Evolutionary conservation across 2,113 vertebrate genomes (phyloP).

Genomic region (Triplophysa siluroides): DNA sequence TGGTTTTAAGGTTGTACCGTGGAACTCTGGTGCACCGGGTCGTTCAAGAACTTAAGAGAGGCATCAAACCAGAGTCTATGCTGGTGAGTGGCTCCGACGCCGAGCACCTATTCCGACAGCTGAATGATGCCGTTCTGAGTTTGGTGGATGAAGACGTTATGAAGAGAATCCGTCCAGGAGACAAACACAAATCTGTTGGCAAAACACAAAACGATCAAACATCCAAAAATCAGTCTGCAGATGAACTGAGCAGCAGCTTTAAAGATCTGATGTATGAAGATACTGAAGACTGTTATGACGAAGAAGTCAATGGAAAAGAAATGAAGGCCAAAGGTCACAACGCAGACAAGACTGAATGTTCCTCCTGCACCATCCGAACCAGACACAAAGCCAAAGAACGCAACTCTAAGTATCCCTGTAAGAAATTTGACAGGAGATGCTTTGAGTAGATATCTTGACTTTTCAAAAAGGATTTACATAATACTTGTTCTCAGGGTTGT

Average conservation of each 20-base stretch:
- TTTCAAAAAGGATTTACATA: no score
- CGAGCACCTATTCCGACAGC: constrained; percentile 62
- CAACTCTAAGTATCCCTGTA: neutral
- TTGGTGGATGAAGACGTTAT: constrained; percentile 59
- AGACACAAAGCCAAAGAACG: constrained; percentile 42
- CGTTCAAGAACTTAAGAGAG: constrained; percentile 63
- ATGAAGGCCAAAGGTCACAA: neutral
- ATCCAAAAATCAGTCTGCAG: neutral
- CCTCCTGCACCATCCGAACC: neutral
- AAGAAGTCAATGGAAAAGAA: neutral
- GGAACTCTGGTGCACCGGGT: constrained; percentile 79
- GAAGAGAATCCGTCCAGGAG: constrained; percentile 53
- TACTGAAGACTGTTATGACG: neutral
- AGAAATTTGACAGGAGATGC: constrained; percentile 12
- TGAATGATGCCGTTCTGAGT: constrained; percentile 63
- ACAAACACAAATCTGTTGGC: constrained; percentile 44
- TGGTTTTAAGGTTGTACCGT: constrained; percentile 73
- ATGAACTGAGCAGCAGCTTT: constrained; percentile 64
- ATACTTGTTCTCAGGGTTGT: neutral
- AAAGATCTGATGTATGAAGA: constrained; percentile 59
- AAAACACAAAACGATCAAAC: constrained; percentile 18
- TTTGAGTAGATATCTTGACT: neutral
- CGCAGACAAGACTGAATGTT: neutral
- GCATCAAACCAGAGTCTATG: constrained; percentile 59
- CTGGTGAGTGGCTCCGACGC: constrained; percentile 61